phyloP scores from a whole-genome alignment of 2,113 vertebrate species.

The Mixornis gularis region DNA sequence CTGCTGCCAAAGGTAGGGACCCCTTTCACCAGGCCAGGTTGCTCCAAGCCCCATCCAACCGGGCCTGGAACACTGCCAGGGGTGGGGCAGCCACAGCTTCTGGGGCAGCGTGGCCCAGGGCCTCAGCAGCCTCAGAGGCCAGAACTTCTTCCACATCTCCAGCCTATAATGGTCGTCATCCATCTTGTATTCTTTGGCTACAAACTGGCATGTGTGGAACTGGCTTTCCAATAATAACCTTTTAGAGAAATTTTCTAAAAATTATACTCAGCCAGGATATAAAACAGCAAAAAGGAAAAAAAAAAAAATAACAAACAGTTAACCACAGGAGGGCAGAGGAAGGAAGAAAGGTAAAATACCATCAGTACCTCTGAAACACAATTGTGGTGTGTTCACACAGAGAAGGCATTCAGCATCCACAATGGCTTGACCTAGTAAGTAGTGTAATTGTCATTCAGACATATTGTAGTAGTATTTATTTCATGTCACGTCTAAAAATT shows the following conservation, averaged over 20 bases:
- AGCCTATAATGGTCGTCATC: not conserved
- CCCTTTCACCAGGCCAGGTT: not conserved
- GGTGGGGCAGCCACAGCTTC: no score
- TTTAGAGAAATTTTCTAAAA: not conserved
- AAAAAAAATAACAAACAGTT: not conserved
- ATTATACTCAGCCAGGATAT: not conserved
- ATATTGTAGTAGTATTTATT: not conserved
- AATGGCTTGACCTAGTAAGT: constrained; percentile 18
- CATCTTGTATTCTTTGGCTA: not conserved
- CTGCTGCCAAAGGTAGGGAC: not conserved
- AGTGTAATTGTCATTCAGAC: not conserved
- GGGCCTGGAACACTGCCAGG: no score
- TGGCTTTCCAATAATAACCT: not conserved
- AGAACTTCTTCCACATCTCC: no score
- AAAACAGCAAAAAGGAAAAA: not conserved
- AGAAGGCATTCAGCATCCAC: not conserved
- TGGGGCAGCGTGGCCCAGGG: no score
- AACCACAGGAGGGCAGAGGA: not conserved
- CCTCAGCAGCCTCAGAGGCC: no score
- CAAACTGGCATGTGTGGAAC: not conserved
- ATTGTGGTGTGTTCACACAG: not conserved
- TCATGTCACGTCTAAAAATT: not conserved
- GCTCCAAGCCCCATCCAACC: no score
- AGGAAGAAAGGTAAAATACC: not conserved
- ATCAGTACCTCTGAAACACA: not conserved